phyloP scores from a whole-genome alignment of 2,797 vertebrate genomes.

The Fratercula arctica region DNA sequence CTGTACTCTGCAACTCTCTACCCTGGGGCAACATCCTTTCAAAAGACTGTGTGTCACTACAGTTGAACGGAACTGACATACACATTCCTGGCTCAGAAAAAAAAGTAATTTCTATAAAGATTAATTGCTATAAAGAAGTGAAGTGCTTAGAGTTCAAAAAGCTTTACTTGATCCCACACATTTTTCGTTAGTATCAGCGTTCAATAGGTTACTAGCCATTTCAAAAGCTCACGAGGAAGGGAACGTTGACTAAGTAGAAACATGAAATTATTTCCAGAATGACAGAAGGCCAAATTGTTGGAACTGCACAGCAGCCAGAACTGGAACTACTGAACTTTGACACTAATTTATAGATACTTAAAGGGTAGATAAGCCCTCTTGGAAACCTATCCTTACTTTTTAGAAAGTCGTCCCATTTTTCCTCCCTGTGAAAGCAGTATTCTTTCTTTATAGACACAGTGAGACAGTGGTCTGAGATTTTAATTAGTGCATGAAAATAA shows the following conservation, averaged over 20 bases:
- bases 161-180: neutral
- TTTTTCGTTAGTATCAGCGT: neutral
- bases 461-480: neutral
- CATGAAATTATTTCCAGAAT: neutral
- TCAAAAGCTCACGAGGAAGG: neutral
- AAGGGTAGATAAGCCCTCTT: neutral
- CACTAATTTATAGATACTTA: neutral
- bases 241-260: neutral
- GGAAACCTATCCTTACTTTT: neutral
- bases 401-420: neutral
- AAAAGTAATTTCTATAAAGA: neutral
- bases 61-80: neutral
- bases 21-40: neutral
- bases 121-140: neutral
- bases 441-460: neutral
- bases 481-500: neutral
- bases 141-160: neutral
- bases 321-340: neutral
- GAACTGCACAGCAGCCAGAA: neutral
- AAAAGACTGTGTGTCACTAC: neutral
- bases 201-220: neutral
- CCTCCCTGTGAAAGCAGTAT: neutral
- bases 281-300: neutral
- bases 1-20: neutral
- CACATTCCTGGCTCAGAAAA: neutral